These are phyloP conservation scores for Phyto melanocephala DNA, from an alignment of 2,888 invertebrate species.

Conservation along the genomic window DNA sequence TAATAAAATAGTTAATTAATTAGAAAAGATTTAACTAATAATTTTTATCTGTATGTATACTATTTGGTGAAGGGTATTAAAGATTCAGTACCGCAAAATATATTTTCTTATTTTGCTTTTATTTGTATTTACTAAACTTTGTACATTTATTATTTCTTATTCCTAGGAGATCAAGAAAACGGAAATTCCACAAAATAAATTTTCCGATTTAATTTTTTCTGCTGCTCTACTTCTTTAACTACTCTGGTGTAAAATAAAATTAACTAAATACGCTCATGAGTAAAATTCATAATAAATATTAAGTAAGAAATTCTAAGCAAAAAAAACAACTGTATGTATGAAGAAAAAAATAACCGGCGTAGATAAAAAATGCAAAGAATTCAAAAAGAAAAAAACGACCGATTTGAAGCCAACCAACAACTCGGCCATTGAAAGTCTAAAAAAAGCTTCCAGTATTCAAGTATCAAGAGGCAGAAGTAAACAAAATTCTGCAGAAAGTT, in stretches of 20 bases:
- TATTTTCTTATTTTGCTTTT: slow-evolving; percentile 1
- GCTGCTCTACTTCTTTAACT: slow-evolving; percentile 38
- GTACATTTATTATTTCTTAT: slow-evolving; percentile 38
- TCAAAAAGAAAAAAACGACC: not conserved
- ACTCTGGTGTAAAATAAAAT: slow-evolving; percentile 67
- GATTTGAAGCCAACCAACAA: too few species aligned
- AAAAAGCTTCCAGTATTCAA: too few species aligned
- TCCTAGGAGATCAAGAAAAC: slow-evolving; percentile 47
- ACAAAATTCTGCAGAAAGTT: too few species aligned
- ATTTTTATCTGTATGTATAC: too few species aligned
- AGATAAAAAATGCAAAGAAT: not conserved
- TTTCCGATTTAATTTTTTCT: slow-evolving; percentile 19
- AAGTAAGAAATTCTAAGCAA: slow-evolving; percentile 31
- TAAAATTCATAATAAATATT: slow-evolving; percentile 66
- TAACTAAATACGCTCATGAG: slow-evolving; percentile 68
- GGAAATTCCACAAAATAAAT: slow-evolving; percentile 41
- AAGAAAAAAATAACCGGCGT: slow-evolving; percentile 9
- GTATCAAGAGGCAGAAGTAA: too few species aligned
- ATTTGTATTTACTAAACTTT: slow-evolving; percentile 43
- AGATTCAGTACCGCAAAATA: too few species aligned
- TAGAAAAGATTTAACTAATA: too few species aligned
- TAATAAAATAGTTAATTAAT: too few species aligned
- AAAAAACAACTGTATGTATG: not conserved
- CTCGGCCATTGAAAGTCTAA: too few species aligned
- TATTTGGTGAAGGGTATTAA: too few species aligned